Conservation (phyloP, 2,888 invertebrate species). For the Lepidocyrtinus sp. region DNA sequence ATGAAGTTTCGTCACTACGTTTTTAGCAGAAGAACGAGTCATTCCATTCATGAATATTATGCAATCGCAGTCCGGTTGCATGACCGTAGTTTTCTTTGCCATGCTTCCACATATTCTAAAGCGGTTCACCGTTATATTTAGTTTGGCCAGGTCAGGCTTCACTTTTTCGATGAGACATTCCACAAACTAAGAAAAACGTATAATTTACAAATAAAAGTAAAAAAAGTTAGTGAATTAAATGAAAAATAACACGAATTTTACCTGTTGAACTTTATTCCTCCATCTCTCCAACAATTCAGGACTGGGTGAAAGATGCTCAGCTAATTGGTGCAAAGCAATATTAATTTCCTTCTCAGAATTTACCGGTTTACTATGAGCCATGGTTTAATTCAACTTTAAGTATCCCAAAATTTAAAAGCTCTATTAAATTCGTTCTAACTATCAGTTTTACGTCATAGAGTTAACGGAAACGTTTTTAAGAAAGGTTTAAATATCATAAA, state of each 20-base stretch:
- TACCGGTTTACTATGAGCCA: too few relatives aligned
- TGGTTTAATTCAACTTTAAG: too few relatives aligned
- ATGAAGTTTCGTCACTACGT: neutral
- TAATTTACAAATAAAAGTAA: neutral
- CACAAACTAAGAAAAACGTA: too few relatives aligned
- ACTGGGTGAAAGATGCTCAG: neutral
- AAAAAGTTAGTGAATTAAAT: neutral
- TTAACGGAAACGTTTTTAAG: too few relatives aligned
- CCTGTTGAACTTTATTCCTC: neutral
- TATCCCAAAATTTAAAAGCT: too few relatives aligned
- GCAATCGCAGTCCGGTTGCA: slow-evolving; percentile 6
- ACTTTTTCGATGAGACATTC: neutral
- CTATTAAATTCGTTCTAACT: too few relatives aligned
- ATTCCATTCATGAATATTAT: neutral
- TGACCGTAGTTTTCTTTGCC: neutral
- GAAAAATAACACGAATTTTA: neutral
- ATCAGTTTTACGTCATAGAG: too few relatives aligned
- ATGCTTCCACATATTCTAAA: neutral
- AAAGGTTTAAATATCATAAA: too few relatives aligned
- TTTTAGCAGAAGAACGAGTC: neutral
- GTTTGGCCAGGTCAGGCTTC: neutral
- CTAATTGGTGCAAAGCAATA: neutral
- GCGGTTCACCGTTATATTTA: neutral
- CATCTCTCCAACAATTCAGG: neutral
- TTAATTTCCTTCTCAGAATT: too few relatives aligned